Base-by-base conservation (phyloP, 2,888 invertebrate genomes). In the Ecliptopera silaceata region DNA sequence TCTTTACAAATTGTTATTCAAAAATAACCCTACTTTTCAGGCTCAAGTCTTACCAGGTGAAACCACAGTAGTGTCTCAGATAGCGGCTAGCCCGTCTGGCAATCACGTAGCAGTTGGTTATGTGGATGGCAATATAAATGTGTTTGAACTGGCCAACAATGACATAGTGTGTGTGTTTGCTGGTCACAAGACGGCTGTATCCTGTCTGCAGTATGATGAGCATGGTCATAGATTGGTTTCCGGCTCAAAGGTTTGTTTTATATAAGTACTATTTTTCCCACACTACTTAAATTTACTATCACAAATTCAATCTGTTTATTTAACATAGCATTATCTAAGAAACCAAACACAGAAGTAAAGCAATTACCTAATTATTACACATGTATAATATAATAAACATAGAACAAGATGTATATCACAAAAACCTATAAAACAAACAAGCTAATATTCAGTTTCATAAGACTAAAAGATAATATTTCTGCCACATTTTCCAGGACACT, bases 61-160 rank as follows among this genome's bases (percentile, higher is more conserved):
- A 63, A 96, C 95, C 75, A 92, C 95, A 41, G 94, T 95, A 51
- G 98, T 97, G 0, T 96, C 97, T 0, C 92, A 93, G 50, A 82
- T 98, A 60, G 93, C 95, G 49, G 93, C 95, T 1, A 96, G 95
- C 64, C 95, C 96, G 0, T 95, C 95, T 77, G 95, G 95, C 53
- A 89, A 94, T 46, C 94, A 95, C 65, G 87, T 99, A 68, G 98
- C 99, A 11, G 97, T 96, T 15, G 99, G 99, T 0, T 99, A 98
- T 84, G 92, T 94, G 0, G 97, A 99, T 90, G 99, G 99, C 1
- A 94, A 94, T 38, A 93, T 99, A 0, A 95, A 95, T 81, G 93
- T 97, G 6, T 98, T 95, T 83, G 95, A 97, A 80, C 82, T 98
- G 20, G 92, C 92, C 43, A 93, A 94, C 47, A 94, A 94, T 56